phyloP scores from a whole-genome alignment of 2,113 vertebrate species.

The Myrmecobius fasciatus region DNA sequence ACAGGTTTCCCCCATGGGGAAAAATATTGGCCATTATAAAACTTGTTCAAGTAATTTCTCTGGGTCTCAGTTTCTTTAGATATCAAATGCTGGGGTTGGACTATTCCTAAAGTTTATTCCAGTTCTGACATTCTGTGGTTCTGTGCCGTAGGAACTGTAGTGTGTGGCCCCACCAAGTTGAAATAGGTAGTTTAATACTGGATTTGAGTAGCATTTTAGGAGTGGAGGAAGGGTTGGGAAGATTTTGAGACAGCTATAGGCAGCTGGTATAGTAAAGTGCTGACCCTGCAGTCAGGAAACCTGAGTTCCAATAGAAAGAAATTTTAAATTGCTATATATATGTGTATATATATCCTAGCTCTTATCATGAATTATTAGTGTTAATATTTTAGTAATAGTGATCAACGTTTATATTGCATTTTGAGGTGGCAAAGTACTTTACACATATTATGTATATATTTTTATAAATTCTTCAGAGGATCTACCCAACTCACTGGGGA shows the following conservation, averaged over 20 bases:
- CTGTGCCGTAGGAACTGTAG: neutral
- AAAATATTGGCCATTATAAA: neutral
- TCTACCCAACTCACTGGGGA: neutral
- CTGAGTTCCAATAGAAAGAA: neutral
- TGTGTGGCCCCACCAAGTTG: neutral
- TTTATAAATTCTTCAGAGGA: neutral
- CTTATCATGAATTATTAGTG: neutral
- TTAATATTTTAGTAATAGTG: neutral
- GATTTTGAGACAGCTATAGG: neutral
- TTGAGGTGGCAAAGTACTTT: neutral
- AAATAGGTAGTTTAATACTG: neutral
- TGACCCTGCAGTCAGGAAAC: neutral
- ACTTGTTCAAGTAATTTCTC: neutral
- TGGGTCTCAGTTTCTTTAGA: neutral
- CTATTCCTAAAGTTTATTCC: neutral
- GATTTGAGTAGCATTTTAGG: neutral
- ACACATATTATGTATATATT: neutral
- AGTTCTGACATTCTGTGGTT: neutral
- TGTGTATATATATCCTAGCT: neutral
- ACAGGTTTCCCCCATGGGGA: fast-evolving
- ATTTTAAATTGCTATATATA: neutral
- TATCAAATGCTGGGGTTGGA: neutral
- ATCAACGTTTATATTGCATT: no score
- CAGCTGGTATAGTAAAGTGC: neutral
- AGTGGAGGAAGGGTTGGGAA: neutral